phyloP scores from a whole-genome alignment of 2,888 invertebrate genomes.

The Bellardia pandia region DNA sequence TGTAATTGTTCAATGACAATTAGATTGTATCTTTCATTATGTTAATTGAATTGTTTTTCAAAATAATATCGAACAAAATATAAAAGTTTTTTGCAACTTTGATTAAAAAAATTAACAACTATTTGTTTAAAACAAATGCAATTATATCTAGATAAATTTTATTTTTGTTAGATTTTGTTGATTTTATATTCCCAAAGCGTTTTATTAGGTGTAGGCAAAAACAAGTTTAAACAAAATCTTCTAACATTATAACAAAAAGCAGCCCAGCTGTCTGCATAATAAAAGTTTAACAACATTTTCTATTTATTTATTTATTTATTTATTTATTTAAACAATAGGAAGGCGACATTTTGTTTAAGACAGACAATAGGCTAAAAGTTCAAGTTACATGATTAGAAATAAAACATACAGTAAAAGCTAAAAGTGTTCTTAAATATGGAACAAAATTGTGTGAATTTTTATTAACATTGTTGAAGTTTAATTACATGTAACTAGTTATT shows the following conservation, averaged over 20 bases:
- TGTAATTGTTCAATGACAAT: background rate
- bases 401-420: background rate
- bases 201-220: background rate
- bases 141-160: no score
- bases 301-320: background rate
- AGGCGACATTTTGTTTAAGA: background rate
- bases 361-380: background rate
- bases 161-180: background rate
- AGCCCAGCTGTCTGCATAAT: conserved; percentile 9
- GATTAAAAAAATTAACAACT: background rate
- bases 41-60: background rate
- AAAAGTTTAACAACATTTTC: background rate
- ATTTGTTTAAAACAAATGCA: background rate
- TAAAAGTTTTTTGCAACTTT: background rate
- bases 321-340: background rate
- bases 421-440: background rate
- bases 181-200: conserved; percentile 12
- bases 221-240: background rate
- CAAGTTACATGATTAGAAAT: background rate
- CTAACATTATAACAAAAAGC: background rate
- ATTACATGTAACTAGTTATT: no score
- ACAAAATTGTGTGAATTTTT: no score
- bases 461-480: no score
- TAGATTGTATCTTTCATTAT: background rate
- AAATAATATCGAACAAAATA: background rate